Base-by-base conservation (phyloP, 2,888 invertebrate species). In the Petrolisthes manimaculis region DNA sequence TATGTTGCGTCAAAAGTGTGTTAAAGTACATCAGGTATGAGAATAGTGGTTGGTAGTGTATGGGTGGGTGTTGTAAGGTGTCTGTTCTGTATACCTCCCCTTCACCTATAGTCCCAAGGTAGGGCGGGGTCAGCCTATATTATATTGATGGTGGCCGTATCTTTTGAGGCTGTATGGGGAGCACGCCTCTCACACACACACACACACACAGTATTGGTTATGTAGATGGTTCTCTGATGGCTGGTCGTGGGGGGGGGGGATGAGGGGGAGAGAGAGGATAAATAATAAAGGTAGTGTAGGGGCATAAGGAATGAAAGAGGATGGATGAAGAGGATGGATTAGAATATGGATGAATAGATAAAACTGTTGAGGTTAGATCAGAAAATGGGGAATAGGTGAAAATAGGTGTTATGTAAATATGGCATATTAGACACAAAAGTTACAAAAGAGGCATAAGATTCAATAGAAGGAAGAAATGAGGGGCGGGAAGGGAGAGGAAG, bases 91-190 rank as follows among this genome's bases (percentile, higher is more conserved):
- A 37, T 37, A 37, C 37, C 37, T 37, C 37, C 54, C 21, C 54
- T 55, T 55, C 18, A 18, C 53, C 54, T 79, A 54, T 79, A 55
- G 79, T 53, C 53, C 54, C 9, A 55, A 24, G 80, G 37, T 24
- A 61, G 80, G 61, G 80, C 80, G 18, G 54, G 51, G 56, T 56
- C 8, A 56, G 77, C 78, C 84, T 84, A 84, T 78, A 77, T 84
- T 78, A 84, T 77, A 84, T 75, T 84, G 75, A 84, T 84, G 83
- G 71, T 56, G 83, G 9, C 83, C 75, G 55, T 84, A 78, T 56
- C 77, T 84, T 84, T 78, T 77, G 83, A 74, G 84, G 55, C 77
- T 61, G 84, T 61, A 37, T 24, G 84, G 84, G 24, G 54, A 80
- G 79, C 79, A 24, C 55, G 21, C 80, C 80, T 56, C 80, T 56